phyloP scores from a whole-genome alignment of 2,113 vertebrate genomes.

The Colaptes auratus region DNA sequence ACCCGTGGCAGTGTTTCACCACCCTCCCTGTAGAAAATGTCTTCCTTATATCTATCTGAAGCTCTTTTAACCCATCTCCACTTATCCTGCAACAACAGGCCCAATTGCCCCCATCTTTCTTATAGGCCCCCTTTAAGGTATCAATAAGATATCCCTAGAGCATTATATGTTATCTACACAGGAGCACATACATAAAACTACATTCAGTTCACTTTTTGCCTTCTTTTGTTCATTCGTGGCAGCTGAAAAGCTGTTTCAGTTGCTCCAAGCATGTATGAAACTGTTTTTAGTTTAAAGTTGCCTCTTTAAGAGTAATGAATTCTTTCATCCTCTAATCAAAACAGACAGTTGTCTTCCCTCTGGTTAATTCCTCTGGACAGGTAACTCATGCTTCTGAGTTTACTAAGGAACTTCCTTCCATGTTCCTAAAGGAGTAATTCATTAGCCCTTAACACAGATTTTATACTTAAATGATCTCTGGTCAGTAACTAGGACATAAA shows the following conservation, averaged over 20 bases:
- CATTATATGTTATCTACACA: too few species aligned
- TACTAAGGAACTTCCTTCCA: background rate
- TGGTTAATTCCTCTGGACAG: background rate
- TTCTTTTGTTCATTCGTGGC: background rate
- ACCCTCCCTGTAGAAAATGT: too few species aligned
- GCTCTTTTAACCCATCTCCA: too few species aligned
- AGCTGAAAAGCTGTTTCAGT: background rate
- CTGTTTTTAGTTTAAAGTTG: background rate
- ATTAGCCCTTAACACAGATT: background rate
- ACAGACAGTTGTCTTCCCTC: background rate
- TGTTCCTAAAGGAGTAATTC: background rate
- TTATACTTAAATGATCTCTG: background rate
- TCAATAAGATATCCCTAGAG: too few species aligned
- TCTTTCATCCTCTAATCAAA: background rate
- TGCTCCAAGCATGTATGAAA: background rate
- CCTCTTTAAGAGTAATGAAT: background rate
- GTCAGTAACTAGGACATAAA: background rate
- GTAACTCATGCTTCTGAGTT: background rate
- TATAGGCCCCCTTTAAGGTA: too few species aligned
- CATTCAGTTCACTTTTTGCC: background rate
- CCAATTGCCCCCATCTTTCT: too few species aligned
- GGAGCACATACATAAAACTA: too few species aligned
- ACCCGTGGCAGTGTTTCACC: too few species aligned
- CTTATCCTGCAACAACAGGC: too few species aligned
- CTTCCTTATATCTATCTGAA: too few species aligned